Evolutionary conservation across 2,113 vertebrate species (phyloP), one percentile per base, ranked within the genome.

Genomic region (Engystomops pustulosus): DNA sequence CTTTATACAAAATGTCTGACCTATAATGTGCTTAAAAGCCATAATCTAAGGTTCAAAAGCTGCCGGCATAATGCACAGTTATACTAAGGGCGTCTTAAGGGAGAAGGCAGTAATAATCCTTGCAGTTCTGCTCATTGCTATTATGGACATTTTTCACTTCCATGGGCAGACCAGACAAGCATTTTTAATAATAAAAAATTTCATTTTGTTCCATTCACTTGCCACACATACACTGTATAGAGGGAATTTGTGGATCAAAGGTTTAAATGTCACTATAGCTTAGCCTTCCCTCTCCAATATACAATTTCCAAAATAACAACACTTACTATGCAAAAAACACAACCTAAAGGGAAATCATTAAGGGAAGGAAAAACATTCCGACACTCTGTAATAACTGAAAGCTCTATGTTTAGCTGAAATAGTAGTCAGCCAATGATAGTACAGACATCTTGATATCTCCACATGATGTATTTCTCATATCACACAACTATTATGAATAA

Each of bases 251-350:
- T 69, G 79, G 65, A 80, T 80, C 79, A 69, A 41, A 51, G 32
- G 62, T 80, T 80, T 80, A 51, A 80, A 80, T 80, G 45, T 80
- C 79, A 34, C 4, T 27, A 34, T n/a, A 18, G 44, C 27, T 45
- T 69, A 67, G 30, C 69, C 45, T 69, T 51, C 12, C 30, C 25
- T 65, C 41, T 41, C 6, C 4, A 23, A 65, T 11, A 45, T 45
- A 47, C 23, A 30, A 74, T 25, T 49, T 74, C 18, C 27, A 49
- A 30, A 27, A 30, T 41, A 49, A 30, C 11, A 74, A 30, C 30
- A 74, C 38, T 41, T 41, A 41, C 38, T 41, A 41, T 4, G 4
- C 4, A 41, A 41, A 41, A 41, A 41, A 41, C 4, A n/a, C n/a
- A n/a, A n/a, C n/a, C n/a, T n/a, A n/a, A n/a, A n/a, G n/a, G n/a